These are phyloP conservation scores for Antechinus stuartii DNA, from an alignment of 2,113 vertebrate genomes.

Conservation along the genomic window DNA sequence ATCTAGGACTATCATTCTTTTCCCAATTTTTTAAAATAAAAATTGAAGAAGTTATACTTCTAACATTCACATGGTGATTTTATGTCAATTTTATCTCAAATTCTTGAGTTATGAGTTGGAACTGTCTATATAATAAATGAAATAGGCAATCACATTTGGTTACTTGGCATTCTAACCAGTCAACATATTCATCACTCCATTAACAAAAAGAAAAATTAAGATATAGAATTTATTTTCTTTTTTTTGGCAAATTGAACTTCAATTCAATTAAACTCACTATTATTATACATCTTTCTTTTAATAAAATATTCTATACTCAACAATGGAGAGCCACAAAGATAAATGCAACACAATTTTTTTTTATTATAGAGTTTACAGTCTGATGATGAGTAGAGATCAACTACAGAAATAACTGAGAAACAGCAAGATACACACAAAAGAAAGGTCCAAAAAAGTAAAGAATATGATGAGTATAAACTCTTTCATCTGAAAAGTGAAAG, in stretches of 20 bases:
- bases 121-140: slow-evolving; percentile 56
- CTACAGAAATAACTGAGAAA: not conserved
- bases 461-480: not conserved
- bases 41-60: not conserved
- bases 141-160: slow-evolving; percentile 67
- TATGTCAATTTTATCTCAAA: not conserved
- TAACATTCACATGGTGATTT: not conserved
- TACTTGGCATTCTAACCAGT: slow-evolving; percentile 72
- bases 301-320: not conserved
- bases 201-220: slow-evolving; percentile 77
- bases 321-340: not conserved
- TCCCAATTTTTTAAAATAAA: not conserved
- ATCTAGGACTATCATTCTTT: not conserved
- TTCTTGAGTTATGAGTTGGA: not conserved
- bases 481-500: not conserved
- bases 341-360: not conserved
- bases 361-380: not conserved
- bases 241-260: not conserved
- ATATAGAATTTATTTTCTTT: slow-evolving; percentile 54
- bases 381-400: not conserved
- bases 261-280: not conserved
- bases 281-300: not conserved
- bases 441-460: not conserved
- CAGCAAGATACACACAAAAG: not conserved
- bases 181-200: slow-evolving; percentile 64